phyloP scores from a whole-genome alignment of 2,113 vertebrate genomes.

The Oreochromis niloticus region DNA sequence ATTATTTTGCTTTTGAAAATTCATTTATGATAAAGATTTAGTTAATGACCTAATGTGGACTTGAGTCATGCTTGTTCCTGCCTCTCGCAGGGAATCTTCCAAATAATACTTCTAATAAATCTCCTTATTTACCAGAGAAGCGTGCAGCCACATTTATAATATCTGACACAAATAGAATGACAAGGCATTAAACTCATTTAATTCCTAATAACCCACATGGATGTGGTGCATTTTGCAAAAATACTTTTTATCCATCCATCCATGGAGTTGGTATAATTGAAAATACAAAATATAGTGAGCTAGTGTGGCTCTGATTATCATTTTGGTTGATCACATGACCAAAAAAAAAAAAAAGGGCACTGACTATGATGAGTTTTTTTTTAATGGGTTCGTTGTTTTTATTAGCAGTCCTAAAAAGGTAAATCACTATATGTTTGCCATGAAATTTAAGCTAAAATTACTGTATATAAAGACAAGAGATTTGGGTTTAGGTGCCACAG shows the following conservation, averaged over 20 bases:
- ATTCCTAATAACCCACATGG: background rate
- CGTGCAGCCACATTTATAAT: background rate
- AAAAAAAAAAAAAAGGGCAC: background rate
- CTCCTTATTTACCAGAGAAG: background rate
- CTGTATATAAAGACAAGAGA: background rate
- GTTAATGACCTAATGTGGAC: background rate
- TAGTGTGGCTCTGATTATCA: background rate
- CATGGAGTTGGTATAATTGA: background rate
- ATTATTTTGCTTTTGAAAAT: background rate
- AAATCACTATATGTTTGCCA: background rate
- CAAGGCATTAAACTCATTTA: background rate
- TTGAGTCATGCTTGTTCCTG: background rate
- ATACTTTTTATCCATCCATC: background rate
- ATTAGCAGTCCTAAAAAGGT: background rate
- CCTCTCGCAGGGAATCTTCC: background rate
- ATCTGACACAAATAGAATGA: background rate
- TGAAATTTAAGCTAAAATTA: background rate
- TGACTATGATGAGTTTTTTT: background rate
- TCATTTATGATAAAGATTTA: background rate
- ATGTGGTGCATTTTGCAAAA: background rate
- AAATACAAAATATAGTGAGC: background rate
- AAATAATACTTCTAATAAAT: background rate
- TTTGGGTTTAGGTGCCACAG: background rate
- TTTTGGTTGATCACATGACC: background rate
- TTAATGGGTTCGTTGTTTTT: background rate